Base-by-base conservation (phyloP, 2,888 invertebrate species). In the Athalia rosae region DNA sequence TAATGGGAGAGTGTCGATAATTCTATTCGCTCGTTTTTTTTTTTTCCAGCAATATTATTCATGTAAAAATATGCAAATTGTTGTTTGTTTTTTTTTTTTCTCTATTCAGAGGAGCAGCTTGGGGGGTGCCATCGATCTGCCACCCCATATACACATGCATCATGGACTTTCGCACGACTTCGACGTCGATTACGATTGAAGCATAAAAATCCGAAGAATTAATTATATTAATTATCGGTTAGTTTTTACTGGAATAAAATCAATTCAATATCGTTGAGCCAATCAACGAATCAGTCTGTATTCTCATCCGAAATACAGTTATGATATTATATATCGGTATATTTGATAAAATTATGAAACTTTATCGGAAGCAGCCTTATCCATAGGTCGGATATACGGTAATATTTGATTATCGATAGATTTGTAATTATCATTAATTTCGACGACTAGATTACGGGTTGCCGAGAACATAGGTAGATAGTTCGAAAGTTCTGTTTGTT, bases 101-200 rank as follows among this genome's bases (percentile, higher is more conserved):
- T 28, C n/a, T n/a, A 28, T 87, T 47, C 87, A 91, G 91, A 88
- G 89, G 82, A 87, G 87, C 84, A 90, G 88, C 80, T 82, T 91
- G 85, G 90, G 90, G 83, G 87, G 90, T 79, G 87, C 91, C 58
- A 88, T 90, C 80, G 91, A 91, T 83, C 84, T 91, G 81, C 90
- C 91, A 76, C 90, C 90, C 78, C 90, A 90, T 84, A 87, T 91
- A 79, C 91, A 90, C 82, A 87, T 89, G 83, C 89, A 89, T 81
- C 90, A 89, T 82, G 81, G 83, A 56, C 79, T 82, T 71, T 79
- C 84, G 4, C 88, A 86, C 79, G 88, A 88, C 53, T 89, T 88
- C 82, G 88, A 89, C 79, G 88, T 85, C 77, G 84, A 84, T 81
- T 85, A 76, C 62, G 63, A 77, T 50, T 58, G 59, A 76, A 67